These are phyloP conservation scores for Theonella swinhoei DNA, from an alignment of 37 sponge, comb jelly and placozoan species.

Conservation along the genomic window DNA sequence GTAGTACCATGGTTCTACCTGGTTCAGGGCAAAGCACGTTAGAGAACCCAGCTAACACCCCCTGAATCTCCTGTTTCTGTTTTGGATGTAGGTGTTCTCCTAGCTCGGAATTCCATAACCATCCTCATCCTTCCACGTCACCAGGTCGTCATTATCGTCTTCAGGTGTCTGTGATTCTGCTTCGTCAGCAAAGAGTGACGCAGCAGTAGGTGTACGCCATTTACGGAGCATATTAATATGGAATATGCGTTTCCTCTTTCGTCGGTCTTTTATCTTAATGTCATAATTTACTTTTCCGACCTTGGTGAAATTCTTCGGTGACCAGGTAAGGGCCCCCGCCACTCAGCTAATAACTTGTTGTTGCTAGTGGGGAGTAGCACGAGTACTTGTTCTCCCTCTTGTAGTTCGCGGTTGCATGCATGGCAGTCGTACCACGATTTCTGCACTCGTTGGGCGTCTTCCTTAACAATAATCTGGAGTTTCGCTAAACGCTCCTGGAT, in stretches of 20 bases:
- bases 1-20: constrained; percentile 1
- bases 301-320: constrained; percentile 1
- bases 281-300: constrained; percentile 33
- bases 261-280: constrained; percentile 28
- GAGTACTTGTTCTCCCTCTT: constrained; percentile 20
- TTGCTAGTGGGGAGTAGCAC: constrained; percentile 24
- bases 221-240: too few species aligned
- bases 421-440: constrained; percentile 44
- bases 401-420: constrained; percentile 3
- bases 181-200: too few species aligned
- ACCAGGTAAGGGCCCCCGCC: constrained; percentile 51
- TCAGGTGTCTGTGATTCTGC: too few species aligned
- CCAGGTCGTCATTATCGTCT: too few species aligned
- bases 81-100: too few species aligned
- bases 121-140: too few species aligned
- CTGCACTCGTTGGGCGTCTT: constrained; percentile 22
- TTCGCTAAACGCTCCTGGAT: constrained; percentile 15
- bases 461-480: constrained; percentile 7
- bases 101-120: too few species aligned
- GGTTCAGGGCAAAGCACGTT: neutral
- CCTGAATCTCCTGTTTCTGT: too few species aligned
- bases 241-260: constrained; percentile 22
- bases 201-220: too few species aligned
- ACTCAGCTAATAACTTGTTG: constrained; percentile 36
- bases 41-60: too few species aligned